Evolutionary conservation across 2,888 invertebrate species (phyloP).

Genomic region (Lobophora halterata): DNA sequence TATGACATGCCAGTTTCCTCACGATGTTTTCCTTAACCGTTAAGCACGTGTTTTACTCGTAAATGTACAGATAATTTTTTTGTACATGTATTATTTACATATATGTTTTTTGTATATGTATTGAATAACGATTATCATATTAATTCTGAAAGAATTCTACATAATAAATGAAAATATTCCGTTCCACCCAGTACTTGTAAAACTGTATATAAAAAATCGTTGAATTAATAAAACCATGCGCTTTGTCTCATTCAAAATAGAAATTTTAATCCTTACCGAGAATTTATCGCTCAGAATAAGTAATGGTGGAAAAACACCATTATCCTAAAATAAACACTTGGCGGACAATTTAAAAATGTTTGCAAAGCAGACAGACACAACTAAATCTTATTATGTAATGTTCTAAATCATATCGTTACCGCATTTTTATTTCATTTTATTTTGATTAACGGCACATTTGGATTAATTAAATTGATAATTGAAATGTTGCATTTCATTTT

Average conservation of each 20-base stretch:
- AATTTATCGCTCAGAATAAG: slow-evolving; percentile 16
- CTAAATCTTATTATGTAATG: slow-evolving; percentile 25
- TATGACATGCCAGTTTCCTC: too few relatives aligned
- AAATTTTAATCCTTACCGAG: slow-evolving; percentile 9
- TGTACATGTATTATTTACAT: too few relatives aligned
- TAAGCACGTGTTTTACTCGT: too few relatives aligned
- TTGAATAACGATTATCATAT: too few relatives aligned
- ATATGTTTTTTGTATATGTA: too few relatives aligned
- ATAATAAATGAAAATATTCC: too few relatives aligned
- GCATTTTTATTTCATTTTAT: slow-evolving; percentile 23
- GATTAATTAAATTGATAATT: slow-evolving; percentile 27
- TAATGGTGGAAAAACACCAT: slow-evolving; percentile 16
- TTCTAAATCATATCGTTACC: slow-evolving; percentile 26
- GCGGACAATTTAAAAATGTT: slow-evolving; percentile 14
- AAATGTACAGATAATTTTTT: too few relatives aligned
- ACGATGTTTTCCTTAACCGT: too few relatives aligned
- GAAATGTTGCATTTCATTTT: slow-evolving; percentile 17
- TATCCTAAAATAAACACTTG: slow-evolving; percentile 26
- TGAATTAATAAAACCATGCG: neutral
- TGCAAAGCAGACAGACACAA: slow-evolving; percentile 14
- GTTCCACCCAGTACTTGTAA: too few relatives aligned
- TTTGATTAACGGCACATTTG: slow-evolving; percentile 24
- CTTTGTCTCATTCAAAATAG: slow-evolving; percentile 1
- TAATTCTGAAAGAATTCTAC: too few relatives aligned
- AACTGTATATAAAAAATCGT: too few relatives aligned